A percentile compares a stretch with the other conserved stretches of the same genome.
Conservation (phyloP, 2,797 vertebrate species). For the Poeciliopsis infans region DNA sequence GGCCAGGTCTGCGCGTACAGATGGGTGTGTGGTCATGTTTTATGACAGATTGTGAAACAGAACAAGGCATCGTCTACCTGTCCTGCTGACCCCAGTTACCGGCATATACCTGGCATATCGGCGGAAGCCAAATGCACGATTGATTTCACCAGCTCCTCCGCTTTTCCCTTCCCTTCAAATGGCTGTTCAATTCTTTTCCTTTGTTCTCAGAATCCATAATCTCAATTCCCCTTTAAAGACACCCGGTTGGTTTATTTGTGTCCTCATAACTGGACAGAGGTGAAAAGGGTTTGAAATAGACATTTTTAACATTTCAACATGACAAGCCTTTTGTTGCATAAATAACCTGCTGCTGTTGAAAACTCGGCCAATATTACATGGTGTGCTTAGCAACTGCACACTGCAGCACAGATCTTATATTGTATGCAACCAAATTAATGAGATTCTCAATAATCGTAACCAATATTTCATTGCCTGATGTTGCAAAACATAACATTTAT, state of each 20-base stretch:
- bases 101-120: conserved; percentile 54
- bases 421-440: conserved; percentile 1
- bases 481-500: neutral
- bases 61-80: conserved; percentile 38
- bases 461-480: neutral
- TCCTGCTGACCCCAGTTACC: conserved; percentile 77
- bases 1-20: conserved; percentile 16
- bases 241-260: conserved; percentile 34
- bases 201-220: conserved; percentile 33
- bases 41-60: conserved; percentile 21
- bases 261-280: conserved; percentile 20
- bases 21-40: conserved; percentile 36
- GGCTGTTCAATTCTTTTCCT: conserved; percentile 63
- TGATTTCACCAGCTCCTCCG: conserved; percentile 68
- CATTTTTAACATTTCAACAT: neutral
- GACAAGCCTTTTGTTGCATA: neutral
- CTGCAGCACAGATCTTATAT: neutral
- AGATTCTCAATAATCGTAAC: neutral
- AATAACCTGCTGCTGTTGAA: neutral
- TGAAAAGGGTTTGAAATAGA: conserved; percentile 8
- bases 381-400: conserved; percentile 4
- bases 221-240: conserved; percentile 36
- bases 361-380: neutral
- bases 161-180: conserved; percentile 54
- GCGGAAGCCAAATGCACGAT: conserved; percentile 69